Conservation (phyloP, 2,113 vertebrate species). For the Leptosomus discolor region DNA sequence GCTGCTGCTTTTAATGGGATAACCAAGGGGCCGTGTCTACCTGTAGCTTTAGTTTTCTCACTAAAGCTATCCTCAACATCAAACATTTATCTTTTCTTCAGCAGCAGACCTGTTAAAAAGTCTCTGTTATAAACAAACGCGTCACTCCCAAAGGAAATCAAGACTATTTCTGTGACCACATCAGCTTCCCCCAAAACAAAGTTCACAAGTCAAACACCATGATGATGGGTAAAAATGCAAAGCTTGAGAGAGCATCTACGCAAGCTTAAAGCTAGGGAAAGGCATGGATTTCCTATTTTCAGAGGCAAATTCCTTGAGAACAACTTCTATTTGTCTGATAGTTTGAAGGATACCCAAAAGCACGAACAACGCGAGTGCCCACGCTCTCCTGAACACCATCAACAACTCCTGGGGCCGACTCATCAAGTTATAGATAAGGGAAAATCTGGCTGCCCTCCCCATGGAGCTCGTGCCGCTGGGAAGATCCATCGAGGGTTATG, state of each 20-base stretch:
- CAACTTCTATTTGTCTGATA: fast-evolving
- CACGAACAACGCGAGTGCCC: not conserved
- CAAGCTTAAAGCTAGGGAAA: fast-evolving
- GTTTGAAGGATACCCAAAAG: not conserved
- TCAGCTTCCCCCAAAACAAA: not conserved
- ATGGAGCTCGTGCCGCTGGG: fast-evolving
- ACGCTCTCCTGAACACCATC: not conserved
- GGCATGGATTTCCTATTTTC: not conserved
- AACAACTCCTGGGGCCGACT: not conserved
- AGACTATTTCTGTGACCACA: not conserved
- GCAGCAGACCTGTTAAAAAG: not conserved
- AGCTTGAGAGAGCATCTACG: not conserved
- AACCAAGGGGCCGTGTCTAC: not conserved
- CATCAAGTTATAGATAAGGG: not conserved
- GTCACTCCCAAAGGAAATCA: not conserved
- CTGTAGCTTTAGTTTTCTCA: not conserved
- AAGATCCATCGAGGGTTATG: not conserved
- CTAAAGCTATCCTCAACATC: not conserved
- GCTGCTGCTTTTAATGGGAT: not conserved
- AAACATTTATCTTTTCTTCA: not conserved
- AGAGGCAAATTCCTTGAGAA: not conserved
- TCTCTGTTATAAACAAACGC: not conserved
- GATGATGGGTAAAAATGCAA: fast-evolving
- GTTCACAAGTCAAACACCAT: not conserved
- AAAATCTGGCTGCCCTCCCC: not conserved